Evolutionary conservation across 2,888 invertebrate genomes (phyloP).

Genomic region (Nomada flava): DNA sequence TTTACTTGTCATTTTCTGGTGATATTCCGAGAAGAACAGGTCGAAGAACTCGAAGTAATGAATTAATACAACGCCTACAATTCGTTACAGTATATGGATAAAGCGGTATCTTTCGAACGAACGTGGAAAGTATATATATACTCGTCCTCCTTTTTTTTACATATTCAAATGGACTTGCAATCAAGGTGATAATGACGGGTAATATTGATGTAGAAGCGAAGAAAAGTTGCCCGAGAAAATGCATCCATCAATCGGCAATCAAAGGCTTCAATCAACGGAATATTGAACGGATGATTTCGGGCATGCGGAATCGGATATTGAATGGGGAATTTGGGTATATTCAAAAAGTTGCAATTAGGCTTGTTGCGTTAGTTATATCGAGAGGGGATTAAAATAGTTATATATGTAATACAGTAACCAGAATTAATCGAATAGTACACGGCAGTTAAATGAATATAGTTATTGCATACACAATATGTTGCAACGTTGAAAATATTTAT

Average conservation of each 20-base stretch:
- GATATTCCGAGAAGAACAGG: constrained; percentile 25
- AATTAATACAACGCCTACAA: neutral
- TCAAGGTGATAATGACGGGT: neutral
- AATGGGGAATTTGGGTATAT: neutral
- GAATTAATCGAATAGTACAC: too few relatives aligned
- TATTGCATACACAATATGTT: too few relatives aligned
- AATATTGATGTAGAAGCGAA: neutral
- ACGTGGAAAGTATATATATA: neutral
- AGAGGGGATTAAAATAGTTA: too few relatives aligned
- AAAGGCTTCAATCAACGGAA: constrained; percentile 6
- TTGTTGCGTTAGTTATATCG: too few relatives aligned
- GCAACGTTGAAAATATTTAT: too few relatives aligned
- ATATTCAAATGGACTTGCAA: neutral
- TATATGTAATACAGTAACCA: too few relatives aligned
- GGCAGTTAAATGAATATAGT: too few relatives aligned
- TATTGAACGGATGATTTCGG: constrained; percentile 1
- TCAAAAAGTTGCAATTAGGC: neutral
- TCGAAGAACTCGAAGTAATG: neutral
- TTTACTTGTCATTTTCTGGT: constrained; percentile 12
- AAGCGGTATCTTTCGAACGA: neutral
- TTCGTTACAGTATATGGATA: neutral
- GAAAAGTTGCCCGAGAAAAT: neutral
- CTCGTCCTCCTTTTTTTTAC: too few relatives aligned
- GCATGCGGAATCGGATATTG: neutral
- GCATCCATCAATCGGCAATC: neutral